These are phyloP conservation scores for Ailurus styani DNA, from an alignment of 2,113 vertebrate species.

Conservation along the genomic window DNA sequence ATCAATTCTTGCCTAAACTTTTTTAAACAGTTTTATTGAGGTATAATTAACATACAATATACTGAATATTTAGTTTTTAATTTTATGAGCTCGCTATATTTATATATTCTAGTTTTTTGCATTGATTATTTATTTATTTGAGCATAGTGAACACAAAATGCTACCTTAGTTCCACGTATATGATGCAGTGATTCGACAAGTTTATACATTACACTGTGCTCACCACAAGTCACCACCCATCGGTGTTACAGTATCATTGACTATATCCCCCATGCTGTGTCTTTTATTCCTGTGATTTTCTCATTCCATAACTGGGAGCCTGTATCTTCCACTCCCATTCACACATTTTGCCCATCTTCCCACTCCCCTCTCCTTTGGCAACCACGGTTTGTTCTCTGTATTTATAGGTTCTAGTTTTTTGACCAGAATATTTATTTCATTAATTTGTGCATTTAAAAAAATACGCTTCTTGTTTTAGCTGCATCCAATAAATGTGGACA, in stretches of 20 bases:
- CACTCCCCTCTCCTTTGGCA: neutral
- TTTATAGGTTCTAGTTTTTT: neutral
- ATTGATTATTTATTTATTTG: neutral
- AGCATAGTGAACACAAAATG: neutral
- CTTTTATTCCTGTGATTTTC: neutral
- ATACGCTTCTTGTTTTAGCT: neutral
- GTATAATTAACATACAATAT: neutral
- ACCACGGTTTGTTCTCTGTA: neutral
- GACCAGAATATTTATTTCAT: neutral
- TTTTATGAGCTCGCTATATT: neutral
- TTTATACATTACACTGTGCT: neutral
- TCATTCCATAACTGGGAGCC: neutral
- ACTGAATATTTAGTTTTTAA: neutral
- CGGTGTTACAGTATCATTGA: neutral
- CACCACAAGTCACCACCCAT: neutral
- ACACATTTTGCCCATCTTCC: neutral
- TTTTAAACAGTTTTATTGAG: neutral
- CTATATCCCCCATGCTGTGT: neutral
- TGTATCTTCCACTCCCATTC: neutral
- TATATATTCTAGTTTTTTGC: neutral
- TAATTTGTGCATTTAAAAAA: neutral
- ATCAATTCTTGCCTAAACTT: neutral
- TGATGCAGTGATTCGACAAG: neutral
- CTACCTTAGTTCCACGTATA: neutral
- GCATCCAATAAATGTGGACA: neutral